phyloP scores from a whole-genome alignment of 2,113 vertebrate species.

The Balaenoptera acutorostrata region DNA sequence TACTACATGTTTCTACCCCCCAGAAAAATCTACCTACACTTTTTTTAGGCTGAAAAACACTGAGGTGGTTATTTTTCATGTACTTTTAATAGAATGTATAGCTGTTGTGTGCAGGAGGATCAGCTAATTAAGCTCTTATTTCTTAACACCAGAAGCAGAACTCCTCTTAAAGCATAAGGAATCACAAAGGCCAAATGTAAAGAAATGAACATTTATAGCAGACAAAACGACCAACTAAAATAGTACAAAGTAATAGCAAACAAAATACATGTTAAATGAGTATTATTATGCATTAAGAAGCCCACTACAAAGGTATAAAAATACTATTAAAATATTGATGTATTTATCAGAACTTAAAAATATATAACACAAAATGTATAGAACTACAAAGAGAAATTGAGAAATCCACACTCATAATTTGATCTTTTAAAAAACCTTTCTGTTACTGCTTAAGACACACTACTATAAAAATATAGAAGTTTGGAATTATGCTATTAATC shows the following conservation, averaged over 20 bases:
- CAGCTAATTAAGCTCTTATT: not conserved
- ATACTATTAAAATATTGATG: not conserved
- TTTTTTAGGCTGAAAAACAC: not conserved
- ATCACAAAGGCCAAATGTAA: not conserved
- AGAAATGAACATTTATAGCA: not conserved
- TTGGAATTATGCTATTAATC: not conserved
- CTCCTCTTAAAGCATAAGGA: not conserved
- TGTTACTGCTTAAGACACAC: not conserved
- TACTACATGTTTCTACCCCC: not conserved
- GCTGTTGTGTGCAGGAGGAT: not conserved
- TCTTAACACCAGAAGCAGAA: not conserved
- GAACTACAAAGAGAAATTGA: not conserved
- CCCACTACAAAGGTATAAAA: not conserved
- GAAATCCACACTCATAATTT: not conserved
- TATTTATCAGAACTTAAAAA: not conserved
- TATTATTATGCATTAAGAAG: not conserved
- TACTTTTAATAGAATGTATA: not conserved
- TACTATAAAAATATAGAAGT: not conserved
- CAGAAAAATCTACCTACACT: not conserved
- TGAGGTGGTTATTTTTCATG: not conserved
- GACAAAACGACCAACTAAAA: not conserved
- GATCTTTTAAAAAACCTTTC: not conserved
- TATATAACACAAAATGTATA: not conserved
- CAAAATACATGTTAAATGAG: not conserved
- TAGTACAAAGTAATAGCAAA: not conserved